Base-by-base conservation (phyloP, 2,888 invertebrate species). In the Cheilosia impressa region DNA sequence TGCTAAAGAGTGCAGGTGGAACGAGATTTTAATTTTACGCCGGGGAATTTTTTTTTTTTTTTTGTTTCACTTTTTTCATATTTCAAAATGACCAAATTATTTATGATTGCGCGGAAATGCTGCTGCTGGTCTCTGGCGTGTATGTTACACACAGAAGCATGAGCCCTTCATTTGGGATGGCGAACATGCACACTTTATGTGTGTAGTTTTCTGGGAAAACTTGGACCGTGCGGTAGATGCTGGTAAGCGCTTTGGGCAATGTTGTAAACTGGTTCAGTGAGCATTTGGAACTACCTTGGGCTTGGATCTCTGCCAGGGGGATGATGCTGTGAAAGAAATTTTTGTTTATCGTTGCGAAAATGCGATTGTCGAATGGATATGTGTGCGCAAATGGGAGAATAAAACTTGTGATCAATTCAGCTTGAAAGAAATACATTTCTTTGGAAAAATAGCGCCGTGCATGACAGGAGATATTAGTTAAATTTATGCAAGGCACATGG, bases 241-340 rank as follows among this genome's bases (percentile, higher is more conserved):
- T 53, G 50, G 55, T 53, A 50, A 69, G 58, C 43, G 58, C 73
- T 63, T 72, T 68, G 65, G 60, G 62, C 53, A 66, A 78, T 69
- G 69, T 65, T 84, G 84, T 84, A 79, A 84, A 84, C 76, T 75
- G 84, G 84, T 84, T 84, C 79, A 84, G 41, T 75, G 84, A 84
- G 80, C 84, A 84, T 73, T 83, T 75, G 57, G 45, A 78, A 65
- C 68, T 83, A 83, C 73, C 77, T 78, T 43, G 47, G 60, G 66
- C 62, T 63, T 83, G 83, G 78, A 73, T 55, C 41, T 34, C 5
- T 78, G 84, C 84, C 84, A 84, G 69, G 47, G 60, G 71, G 13
- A 52, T 22, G 63, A 38, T 78, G 69, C 38, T 65, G 50, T 17
- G 73, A 83, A 63, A 73, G 63, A n/a, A 63, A 69, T 63, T 79